Percentiles rank a stretch among this genome's conserved stretches.
Evolutionary conservation across 2,113 vertebrate genomes (phyloP).

Genomic region (Dolichallabes microphthalmus): DNA sequence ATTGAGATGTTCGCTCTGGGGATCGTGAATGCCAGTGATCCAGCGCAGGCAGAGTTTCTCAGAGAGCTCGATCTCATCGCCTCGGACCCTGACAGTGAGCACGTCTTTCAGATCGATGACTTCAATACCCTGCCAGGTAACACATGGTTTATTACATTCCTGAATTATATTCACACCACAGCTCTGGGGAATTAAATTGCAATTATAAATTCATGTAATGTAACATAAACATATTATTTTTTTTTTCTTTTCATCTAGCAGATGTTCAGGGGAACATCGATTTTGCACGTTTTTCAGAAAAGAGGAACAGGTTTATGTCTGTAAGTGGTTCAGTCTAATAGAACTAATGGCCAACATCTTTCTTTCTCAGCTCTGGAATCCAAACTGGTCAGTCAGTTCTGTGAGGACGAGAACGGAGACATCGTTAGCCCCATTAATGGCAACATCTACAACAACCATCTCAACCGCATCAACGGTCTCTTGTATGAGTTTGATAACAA

Average conservation of each 20-base stretch:
- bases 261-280: too few relatives aligned
- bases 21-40: constrained; percentile 83
- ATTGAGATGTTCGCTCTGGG: constrained; percentile 90
- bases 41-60: constrained; percentile 80
- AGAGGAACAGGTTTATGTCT: neutral
- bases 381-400: constrained; percentile 85
- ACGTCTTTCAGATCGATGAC: constrained; percentile 88
- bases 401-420: constrained; percentile 76
- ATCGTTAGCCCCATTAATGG: constrained; percentile 82
- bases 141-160: neutral
- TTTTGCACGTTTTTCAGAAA: neutral
- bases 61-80: constrained; percentile 85
- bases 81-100: constrained; percentile 85
- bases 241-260: too few relatives aligned
- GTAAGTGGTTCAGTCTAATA: neutral
- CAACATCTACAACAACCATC: constrained; percentile 79
- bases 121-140: constrained; percentile 86
- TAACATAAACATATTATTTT: too few relatives aligned
- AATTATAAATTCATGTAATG: neutral
- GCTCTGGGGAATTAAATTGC: neutral
- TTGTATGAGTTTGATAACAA: constrained; percentile 63
- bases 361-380: constrained; percentile 79
- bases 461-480: constrained; percentile 66
- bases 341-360: neutral
- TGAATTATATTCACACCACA: neutral